phyloP scores from a whole-genome alignment of 92 coral and sea anemone genomes.

The Blastomussa wellsi region DNA sequence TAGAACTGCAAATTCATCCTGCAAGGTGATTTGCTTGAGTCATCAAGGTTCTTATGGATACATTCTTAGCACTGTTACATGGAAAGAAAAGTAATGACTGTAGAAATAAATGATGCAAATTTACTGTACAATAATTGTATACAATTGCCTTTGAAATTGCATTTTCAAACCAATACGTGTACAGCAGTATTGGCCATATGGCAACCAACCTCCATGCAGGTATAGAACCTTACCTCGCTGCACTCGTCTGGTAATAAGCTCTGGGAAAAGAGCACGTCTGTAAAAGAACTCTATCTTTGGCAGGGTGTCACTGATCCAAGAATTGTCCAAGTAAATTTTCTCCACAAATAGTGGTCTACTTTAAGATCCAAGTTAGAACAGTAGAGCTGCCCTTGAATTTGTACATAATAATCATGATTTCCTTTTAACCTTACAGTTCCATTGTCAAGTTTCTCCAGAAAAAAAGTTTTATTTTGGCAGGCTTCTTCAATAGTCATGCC shows the following conservation, averaged over 20 bases:
- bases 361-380: conserved; percentile 36
- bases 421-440: conserved; percentile 33
- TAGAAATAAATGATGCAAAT: conserved; percentile 6
- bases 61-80: conserved; percentile 24
- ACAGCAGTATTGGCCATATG: conserved; percentile 31
- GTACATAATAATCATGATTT: conserved; percentile 36
- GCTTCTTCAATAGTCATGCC: conserved; percentile 46
- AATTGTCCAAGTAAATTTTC: conserved; percentile 23
- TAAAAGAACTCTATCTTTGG: conserved; percentile 28
- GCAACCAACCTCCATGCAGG: conserved; percentile 32
- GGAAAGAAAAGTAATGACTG: conserved; percentile 15
- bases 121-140: conserved; percentile 5
- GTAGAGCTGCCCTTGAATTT: conserved; percentile 41
- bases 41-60: conserved; percentile 18
- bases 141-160: conserved; percentile 15
- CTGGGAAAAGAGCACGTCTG: conserved; percentile 11
- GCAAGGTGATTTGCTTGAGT: conserved; percentile 14
- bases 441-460: conserved; percentile 12
- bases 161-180: conserved; percentile 28
- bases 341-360: conserved; percentile 43
- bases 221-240: conserved; percentile 25
- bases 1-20: conserved; percentile 39
- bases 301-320: conserved; percentile 24
- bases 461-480: conserved; percentile 13
- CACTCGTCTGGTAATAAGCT: conserved; percentile 24